Percentiles rank a stretch among this genome's conserved stretches.
Evolutionary conservation across 2,113 vertebrate species (phyloP).

Genomic region (Syngnathus typhle): DNA sequence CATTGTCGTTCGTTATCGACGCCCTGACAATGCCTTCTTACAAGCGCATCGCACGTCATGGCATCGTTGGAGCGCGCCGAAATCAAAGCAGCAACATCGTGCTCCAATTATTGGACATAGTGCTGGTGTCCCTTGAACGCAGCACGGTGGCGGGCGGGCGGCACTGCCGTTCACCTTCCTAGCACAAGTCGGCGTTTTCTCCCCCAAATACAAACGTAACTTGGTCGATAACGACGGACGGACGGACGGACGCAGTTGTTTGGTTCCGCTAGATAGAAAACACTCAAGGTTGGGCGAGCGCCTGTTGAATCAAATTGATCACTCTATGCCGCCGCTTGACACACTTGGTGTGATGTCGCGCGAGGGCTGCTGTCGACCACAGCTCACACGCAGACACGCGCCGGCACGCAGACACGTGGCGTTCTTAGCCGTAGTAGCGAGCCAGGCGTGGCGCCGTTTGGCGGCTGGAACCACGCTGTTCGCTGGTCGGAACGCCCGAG

Average conservation of each 20-base stretch:
- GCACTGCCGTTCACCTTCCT: background rate
- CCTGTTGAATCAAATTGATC: background rate
- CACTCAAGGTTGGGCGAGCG: accelerated
- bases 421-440: too few relatives aligned
- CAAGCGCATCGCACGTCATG: background rate
- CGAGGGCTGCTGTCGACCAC: too few relatives aligned
- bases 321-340: too few relatives aligned
- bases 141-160: slow-evolving; percentile 1
- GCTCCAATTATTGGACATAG: background rate
- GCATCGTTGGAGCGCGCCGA: background rate
- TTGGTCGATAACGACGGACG: accelerated
- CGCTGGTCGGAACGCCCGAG: too few relatives aligned
- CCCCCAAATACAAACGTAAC: background rate
- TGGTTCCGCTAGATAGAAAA: accelerated
- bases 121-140: background rate
- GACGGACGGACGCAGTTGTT: accelerated
- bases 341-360: too few relatives aligned
- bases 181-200: slow-evolving; percentile 3
- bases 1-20: background rate
- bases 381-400: too few relatives aligned
- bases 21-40: background rate
- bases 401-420: too few relatives aligned
- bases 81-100: background rate
- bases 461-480: too few relatives aligned
- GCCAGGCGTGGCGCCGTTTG: too few relatives aligned